These are phyloP conservation scores for human (Homo sapiens) DNA, from an alignment of 2,113 vertebrate species.

Conservation along the genomic window DNA sequence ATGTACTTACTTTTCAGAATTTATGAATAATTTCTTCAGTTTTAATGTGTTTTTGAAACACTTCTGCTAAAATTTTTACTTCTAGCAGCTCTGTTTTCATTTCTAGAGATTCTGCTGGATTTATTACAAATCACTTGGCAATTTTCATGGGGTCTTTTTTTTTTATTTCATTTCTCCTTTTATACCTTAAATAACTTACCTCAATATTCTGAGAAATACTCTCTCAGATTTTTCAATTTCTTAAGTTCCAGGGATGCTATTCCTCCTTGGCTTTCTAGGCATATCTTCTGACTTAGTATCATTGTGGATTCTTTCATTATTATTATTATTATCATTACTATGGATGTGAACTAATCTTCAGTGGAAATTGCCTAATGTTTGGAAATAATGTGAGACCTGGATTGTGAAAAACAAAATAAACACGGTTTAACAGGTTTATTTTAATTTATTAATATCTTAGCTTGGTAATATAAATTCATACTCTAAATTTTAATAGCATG, in stretches of 20 bases:
- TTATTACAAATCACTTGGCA: neutral
- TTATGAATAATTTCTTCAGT: neutral
- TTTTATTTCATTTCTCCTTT: neutral
- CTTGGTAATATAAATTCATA: neutral
- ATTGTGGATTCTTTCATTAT: neutral
- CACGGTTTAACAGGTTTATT: neutral
- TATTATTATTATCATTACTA: neutral
- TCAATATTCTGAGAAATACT: neutral
- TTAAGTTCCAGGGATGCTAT: neutral
- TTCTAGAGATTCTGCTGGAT: neutral
- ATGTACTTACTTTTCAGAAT: neutral
- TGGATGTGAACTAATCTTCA: neutral
- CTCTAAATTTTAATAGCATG: neutral
- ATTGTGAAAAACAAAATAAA: neutral
- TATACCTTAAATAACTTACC: neutral
- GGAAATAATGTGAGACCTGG: neutral
- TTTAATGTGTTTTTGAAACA: neutral
- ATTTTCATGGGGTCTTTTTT: neutral
- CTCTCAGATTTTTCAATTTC: neutral
- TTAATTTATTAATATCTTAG: neutral
- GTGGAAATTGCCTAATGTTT: neutral
- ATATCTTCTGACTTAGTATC: neutral
- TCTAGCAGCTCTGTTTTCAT: neutral
- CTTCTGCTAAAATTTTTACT: neutral
- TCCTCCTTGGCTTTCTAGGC: neutral